These are phyloP conservation scores for Byasa hedistus DNA, from an alignment of 2,888 invertebrate genomes.

Conservation along the genomic window DNA sequence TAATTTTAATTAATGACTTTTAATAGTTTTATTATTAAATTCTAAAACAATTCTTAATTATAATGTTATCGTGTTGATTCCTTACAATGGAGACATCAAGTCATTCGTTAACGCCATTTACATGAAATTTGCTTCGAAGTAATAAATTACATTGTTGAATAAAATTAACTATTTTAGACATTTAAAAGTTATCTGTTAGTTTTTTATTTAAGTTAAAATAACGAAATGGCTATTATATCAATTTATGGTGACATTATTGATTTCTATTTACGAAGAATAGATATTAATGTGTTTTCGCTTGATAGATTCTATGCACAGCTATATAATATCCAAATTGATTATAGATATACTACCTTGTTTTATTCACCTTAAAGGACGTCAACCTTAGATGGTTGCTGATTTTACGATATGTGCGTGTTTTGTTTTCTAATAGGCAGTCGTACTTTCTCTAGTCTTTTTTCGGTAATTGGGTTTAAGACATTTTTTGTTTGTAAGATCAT, in stretches of 20 bases:
- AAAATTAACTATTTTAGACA: constrained; percentile 9
- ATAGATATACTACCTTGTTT: constrained; percentile 22
- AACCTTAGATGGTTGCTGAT: constrained; percentile 35
- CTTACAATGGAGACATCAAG: constrained; percentile 14
- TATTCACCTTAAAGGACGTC: constrained; percentile 31
- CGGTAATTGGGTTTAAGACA: constrained; percentile 13
- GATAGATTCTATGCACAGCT: constrained; percentile 24
- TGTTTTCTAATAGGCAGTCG: constrained; percentile 33
- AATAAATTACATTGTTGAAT: constrained; percentile 1
- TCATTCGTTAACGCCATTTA: not conserved
- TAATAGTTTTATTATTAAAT: no score
- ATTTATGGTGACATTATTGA: constrained; percentile 7
- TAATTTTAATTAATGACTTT: no score
- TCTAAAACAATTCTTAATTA: no score
- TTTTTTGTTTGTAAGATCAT: no score
- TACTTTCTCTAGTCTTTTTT: constrained; percentile 34
- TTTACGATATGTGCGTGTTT: constrained; percentile 33
- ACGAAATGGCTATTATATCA: constrained; percentile 7
- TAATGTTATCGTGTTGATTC: not conserved
- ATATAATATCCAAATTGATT: constrained; percentile 25
- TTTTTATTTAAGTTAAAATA: not conserved
- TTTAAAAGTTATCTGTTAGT: constrained; percentile 3
- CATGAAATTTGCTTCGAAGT: constrained; percentile 2
- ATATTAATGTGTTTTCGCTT: constrained; percentile 14
- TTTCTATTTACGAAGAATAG: constrained; percentile 10